Conservation (phyloP, 2,113 vertebrate species). For the Conger conger region DNA sequence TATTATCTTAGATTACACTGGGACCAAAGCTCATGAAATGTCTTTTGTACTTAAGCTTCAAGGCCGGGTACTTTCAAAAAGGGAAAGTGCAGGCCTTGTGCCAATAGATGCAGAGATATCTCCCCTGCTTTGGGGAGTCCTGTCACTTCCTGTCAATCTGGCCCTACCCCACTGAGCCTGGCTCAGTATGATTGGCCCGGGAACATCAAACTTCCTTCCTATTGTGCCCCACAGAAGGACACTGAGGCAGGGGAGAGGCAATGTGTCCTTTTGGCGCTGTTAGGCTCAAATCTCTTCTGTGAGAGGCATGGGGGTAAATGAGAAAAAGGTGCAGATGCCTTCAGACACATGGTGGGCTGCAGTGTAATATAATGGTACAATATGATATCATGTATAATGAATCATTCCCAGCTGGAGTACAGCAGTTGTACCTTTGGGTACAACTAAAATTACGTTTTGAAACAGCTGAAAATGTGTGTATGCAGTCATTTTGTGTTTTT, state of each 20-base stretch:
- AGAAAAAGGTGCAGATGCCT: too few species aligned
- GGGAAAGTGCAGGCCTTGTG: not conserved
- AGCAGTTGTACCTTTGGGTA: too few species aligned
- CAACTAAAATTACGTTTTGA: too few species aligned
- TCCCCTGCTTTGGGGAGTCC: not conserved
- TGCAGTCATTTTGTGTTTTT: too few species aligned
- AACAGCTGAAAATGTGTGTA: too few species aligned
- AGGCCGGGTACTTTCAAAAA: not conserved
- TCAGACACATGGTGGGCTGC: too few species aligned
- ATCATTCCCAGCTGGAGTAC: too few species aligned
- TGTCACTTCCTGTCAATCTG: not conserved
- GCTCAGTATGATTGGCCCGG: not conserved
- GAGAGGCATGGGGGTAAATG: not conserved
- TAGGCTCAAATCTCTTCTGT: not conserved
- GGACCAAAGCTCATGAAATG: not conserved
- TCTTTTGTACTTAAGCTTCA: not conserved
- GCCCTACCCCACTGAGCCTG: not conserved
- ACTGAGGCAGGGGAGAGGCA: not conserved
- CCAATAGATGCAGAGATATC: not conserved
- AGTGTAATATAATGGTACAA: too few species aligned
- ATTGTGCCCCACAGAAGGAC: not conserved
- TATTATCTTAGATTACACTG: not conserved
- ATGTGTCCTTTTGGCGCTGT: not conserved
- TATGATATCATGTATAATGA: too few species aligned
- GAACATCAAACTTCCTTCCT: not conserved